Base-by-base conservation (phyloP, 2,113 vertebrate species). In the Eubucco bourcierii region DNA sequence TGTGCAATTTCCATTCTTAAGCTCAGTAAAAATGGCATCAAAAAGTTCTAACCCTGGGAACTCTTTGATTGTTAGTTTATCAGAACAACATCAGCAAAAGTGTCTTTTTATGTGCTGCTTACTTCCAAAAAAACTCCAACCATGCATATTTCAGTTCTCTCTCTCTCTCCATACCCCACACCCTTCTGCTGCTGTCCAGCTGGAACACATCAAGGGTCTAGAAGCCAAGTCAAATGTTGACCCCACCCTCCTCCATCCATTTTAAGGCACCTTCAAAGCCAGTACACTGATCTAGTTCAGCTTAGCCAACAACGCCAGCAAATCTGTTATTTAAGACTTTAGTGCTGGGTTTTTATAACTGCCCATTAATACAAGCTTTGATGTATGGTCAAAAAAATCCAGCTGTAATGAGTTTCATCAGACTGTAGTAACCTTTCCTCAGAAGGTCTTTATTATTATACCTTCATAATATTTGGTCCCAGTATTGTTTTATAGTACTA, bases 191-290 rank as follows among this genome's bases (percentile, higher is more conserved):
- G 93, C 84, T 87, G 79, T 94, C 95, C 97, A 97, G 97, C 97
- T 98, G 98, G 97, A 97, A 96, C 56, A 77, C 95, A 97, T 97
- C 97, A 97, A 90, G 96, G 95, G 90, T 75, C n/a, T 95, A 96
- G 95, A 94, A 96, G 97, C 97, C 97, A 97, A 97, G 96, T 96
- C 97, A 97, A 95, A 97, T 77, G 96, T 83, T 94, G 94, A 97
- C 96, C 96, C 97, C 97, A 97, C 97, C 97, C 97, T 97, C 96
- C 96, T 96, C 96, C 95, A 95, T 96, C 97, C 97, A 97, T 95
- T 97, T 97, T 95, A 97, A 97, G 97, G 95, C 95, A 96, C 97
- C 97, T 98, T 98, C 97, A 97, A 98, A 97, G 97, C 94, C 95
- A 94, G 90, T 84, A 94, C 79, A 46, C 90, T 67, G 95, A 95